These are phyloP conservation scores for Hydrozoanthus tunicans DNA, from an alignment of 64 coral and sea anemone genomes.

Conservation along the genomic window DNA sequence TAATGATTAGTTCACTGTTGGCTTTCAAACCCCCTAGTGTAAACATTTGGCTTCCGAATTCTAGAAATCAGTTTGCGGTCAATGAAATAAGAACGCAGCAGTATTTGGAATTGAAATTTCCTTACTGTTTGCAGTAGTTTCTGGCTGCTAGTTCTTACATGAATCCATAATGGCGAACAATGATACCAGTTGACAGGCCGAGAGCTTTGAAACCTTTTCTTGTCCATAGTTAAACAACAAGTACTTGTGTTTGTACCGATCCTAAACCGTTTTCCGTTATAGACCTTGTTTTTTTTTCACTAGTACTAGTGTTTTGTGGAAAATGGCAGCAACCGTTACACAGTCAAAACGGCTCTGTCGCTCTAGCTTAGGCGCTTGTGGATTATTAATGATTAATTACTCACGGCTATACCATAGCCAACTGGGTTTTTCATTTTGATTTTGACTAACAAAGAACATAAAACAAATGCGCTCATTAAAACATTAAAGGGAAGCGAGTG, in stretches of 20 bases:
- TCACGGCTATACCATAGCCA: constrained; percentile 32
- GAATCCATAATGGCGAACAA: constrained; percentile 9
- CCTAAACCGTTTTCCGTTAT: neutral
- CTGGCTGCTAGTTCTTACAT: constrained; percentile 1
- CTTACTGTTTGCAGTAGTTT: neutral
- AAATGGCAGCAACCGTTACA: neutral
- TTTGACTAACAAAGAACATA: constrained; percentile 54
- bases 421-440: constrained; percentile 55
- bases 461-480: constrained; percentile 57
- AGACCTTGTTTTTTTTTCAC: neutral
- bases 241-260: neutral
- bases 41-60: constrained; percentile 43
- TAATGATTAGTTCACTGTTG: constrained; percentile 54
- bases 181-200: neutral
- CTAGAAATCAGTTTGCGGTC: constrained; percentile 40
- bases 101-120: neutral
- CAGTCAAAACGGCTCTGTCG: neutral
- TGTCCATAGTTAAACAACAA: neutral
- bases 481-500: constrained; percentile 20
- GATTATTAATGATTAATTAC: constrained; percentile 28
- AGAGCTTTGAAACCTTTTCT: neutral
- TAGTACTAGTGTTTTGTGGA: neutral
- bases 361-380: neutral
- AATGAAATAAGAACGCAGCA: neutral
- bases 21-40: constrained; percentile 9